A percentile compares a stretch with the other conserved stretches of the same genome.
These are phyloP conservation scores for Tricholauxania praeusta DNA, from an alignment of 2,888 invertebrate species.

Conservation along the genomic window DNA sequence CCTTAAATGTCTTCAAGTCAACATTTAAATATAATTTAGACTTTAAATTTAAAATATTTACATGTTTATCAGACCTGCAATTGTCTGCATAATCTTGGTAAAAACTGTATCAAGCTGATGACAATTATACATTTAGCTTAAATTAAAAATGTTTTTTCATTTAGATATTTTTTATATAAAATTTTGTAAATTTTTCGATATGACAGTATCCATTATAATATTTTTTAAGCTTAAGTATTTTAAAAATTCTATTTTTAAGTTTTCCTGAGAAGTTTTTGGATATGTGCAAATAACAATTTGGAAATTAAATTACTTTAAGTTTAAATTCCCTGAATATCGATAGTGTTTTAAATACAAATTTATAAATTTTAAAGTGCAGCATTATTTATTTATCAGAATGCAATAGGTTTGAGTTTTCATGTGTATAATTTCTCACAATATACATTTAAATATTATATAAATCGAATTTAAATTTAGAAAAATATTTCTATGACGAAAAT, in stretches of 20 bases:
- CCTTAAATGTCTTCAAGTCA: not conserved
- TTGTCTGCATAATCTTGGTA: too few species aligned
- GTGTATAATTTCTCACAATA: not conserved
- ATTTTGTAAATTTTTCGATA: conserved; percentile 22
- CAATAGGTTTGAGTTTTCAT: not conserved
- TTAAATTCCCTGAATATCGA: conserved; percentile 31
- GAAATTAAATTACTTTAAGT: conserved; percentile 47
- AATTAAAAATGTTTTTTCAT: too few species aligned
- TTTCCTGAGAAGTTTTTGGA: conserved; percentile 65
- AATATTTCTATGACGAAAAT: conserved; percentile 1
- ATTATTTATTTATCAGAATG: conserved; percentile 8
- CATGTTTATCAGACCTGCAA: not conserved
- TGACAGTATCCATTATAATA: conserved; percentile 34
- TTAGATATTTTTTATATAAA: not conserved
- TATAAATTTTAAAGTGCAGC: conserved; percentile 21
- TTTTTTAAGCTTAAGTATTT: conserved; percentile 16
- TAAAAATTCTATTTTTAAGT: conserved; percentile 42
- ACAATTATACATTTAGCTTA: too few species aligned
- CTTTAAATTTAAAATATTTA: conserved; percentile 9
- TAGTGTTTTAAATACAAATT: conserved; percentile 26
- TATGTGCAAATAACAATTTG: conserved; percentile 66
- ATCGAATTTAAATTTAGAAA: not conserved
- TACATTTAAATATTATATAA: too few species aligned
- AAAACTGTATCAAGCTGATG: too few species aligned
- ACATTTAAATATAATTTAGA: conserved; percentile 1